phyloP scores from a whole-genome alignment of 2,797 vertebrate species.

The Lindbergichthys nudifrons region DNA sequence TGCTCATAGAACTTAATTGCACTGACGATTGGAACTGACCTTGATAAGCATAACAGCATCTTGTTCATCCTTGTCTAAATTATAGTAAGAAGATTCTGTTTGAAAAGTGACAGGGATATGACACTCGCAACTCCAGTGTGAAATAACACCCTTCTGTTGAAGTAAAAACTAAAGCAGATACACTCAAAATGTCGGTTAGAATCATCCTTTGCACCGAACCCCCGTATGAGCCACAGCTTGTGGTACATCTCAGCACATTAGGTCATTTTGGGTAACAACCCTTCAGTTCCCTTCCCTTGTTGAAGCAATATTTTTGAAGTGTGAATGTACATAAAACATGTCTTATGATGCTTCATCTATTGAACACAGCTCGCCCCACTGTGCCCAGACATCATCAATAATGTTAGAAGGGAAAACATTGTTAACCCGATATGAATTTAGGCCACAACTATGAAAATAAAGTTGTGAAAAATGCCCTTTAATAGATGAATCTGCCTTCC shows the following conservation, averaged over 20 bases:
- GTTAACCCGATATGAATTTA: not conserved
- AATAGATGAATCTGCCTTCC: constrained; percentile 2
- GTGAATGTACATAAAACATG: not conserved
- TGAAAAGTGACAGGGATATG: not conserved
- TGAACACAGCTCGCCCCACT: not conserved
- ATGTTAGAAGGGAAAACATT: not conserved
- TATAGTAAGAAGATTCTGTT: not conserved
- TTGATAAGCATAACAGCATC: constrained; percentile 29
- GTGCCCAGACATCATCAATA: not conserved
- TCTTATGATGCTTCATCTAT: not conserved
- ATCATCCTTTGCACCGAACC: constrained; percentile 13
- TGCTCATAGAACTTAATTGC: constrained; percentile 37
- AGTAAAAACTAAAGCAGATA: constrained; percentile 11
- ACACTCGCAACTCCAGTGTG: not conserved
- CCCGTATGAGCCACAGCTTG: constrained; percentile 9
- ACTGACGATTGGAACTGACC: constrained; percentile 30
- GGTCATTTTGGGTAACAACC: not conserved
- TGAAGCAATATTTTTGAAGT: not conserved
- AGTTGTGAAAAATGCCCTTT: not conserved
- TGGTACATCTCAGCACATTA: constrained; percentile 24
- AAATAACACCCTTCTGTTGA: not conserved
- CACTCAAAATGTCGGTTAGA: constrained; percentile 23
- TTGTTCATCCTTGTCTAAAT: constrained; percentile 3
- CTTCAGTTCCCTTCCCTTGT: not conserved
- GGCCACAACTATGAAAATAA: not conserved